Evolutionary conservation across 1,140 invertebrate species (phyloP).

Genomic region (Pissodes strobi): DNA sequence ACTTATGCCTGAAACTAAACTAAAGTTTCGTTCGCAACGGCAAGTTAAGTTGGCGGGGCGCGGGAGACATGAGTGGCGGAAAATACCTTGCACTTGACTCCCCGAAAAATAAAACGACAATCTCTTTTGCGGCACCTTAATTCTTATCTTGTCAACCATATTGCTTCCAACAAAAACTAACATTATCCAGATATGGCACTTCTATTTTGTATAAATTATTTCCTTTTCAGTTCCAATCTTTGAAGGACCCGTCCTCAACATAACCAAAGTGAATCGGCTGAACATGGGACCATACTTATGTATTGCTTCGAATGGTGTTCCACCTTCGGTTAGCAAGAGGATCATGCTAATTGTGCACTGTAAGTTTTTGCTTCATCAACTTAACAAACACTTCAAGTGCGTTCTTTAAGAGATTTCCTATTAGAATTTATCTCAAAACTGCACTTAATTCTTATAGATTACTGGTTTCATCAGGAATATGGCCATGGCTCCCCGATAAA

Average conservation of each 20-base stretch:
- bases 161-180: neutral
- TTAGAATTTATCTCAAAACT: too few species aligned
- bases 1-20: too few species aligned
- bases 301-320: too few species aligned
- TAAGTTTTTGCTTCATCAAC: too few species aligned
- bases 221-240: conserved; percentile 63
- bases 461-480: too few species aligned
- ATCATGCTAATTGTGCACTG: conserved; percentile 87
- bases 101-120: neutral
- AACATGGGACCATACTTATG: conserved; percentile 92
- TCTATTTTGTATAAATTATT: neutral
- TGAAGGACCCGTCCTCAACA: conserved; percentile 74
- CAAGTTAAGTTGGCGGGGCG: too few species aligned
- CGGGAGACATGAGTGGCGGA: too few species aligned
- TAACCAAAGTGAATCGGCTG: conserved; percentile 80
- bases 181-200: neutral
- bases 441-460: too few species aligned
- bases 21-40: too few species aligned
- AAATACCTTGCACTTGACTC: neutral
- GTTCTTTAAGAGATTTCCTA: too few species aligned
- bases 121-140: neutral
- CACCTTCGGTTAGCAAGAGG: conserved; percentile 83
- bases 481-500: too few species aligned
- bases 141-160: neutral
- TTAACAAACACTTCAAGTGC: too few species aligned